Conservation (phyloP, 35 echinoderm and acorn worm species). For the Stichopus chloronotus region DNA sequence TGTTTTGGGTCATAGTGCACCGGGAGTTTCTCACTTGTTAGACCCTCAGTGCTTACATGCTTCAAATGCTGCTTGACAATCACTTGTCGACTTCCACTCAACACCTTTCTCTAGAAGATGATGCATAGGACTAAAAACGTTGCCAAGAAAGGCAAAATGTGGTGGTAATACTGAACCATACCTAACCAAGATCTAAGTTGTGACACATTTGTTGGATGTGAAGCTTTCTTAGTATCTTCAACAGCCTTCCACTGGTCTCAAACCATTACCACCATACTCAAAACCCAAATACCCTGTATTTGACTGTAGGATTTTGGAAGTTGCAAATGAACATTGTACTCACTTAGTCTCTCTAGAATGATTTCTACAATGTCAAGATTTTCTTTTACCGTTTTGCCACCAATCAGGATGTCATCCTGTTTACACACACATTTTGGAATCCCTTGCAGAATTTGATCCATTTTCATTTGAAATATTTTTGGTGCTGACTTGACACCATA, state of each 20-base stretch:
- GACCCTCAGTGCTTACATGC: constrained; percentile 43
- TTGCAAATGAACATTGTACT: constrained; percentile 63
- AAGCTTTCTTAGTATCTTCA: constrained; percentile 59
- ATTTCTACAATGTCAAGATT: constrained; percentile 35
- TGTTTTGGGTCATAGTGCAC: constrained; percentile 67
- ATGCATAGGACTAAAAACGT: constrained; percentile 56
- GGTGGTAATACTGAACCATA: constrained; percentile 69
- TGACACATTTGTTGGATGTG: constrained; percentile 62
- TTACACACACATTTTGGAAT: constrained; percentile 41
- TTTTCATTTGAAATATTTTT: constrained; percentile 37
- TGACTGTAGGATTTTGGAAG: constrained; percentile 58
- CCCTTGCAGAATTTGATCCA: constrained; percentile 33
- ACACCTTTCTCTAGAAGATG: constrained; percentile 38
- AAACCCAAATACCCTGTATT: constrained; percentile 45
- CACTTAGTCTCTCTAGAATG: constrained; percentile 24
- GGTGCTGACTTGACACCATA: constrained; percentile 54
- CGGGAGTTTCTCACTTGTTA: constrained; percentile 44
- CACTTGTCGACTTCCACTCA: constrained; percentile 57
- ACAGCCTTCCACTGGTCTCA: constrained; percentile 62
- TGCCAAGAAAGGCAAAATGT: constrained; percentile 67
- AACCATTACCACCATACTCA: constrained; percentile 60
- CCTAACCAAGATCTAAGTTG: constrained; percentile 68
- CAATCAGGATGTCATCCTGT: constrained; percentile 27
- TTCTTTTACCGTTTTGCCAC: constrained; percentile 12
- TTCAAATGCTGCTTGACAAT: constrained; percentile 51